Conservation (phyloP, 2,888 invertebrate species). For the Sipha maydis region DNA sequence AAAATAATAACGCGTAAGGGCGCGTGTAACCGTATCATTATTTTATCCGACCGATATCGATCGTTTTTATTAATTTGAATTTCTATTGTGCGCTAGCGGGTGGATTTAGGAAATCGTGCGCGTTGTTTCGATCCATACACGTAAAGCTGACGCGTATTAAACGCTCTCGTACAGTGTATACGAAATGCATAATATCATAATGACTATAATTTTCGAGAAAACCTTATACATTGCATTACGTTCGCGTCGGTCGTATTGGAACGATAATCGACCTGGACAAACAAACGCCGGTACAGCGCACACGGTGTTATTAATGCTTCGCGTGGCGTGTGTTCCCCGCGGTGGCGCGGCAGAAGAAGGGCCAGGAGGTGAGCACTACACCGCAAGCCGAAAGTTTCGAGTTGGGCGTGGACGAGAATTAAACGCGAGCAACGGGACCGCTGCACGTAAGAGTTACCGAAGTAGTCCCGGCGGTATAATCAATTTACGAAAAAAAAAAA, state of each 20-base stretch:
- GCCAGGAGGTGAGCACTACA: too few relatives aligned
- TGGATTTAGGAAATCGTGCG: not conserved
- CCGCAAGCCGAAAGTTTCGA: not conserved
- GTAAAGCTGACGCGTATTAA: not conserved
- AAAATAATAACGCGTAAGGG: not conserved
- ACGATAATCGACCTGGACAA: not conserved
- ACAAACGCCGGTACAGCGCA: not conserved
- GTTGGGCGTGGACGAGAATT: slow-evolving; percentile 22
- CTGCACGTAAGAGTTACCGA: slow-evolving; percentile 7
- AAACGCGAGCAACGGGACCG: not conserved
- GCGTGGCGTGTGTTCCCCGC: not conserved
- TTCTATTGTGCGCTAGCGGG: not conserved
- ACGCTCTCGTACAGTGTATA: not conserved
- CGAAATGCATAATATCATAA: not conserved
- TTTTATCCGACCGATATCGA: not conserved
- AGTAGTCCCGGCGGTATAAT: not conserved
- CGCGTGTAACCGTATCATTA: not conserved
- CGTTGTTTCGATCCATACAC: not conserved
- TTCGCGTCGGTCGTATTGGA: not conserved
- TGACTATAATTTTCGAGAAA: slow-evolving; percentile 25
- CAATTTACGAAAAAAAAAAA: not conserved
- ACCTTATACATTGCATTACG: not conserved
- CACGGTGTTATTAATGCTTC: slow-evolving; percentile 20
- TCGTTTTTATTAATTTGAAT: not conserved
- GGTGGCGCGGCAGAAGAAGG: not conserved